These are phyloP conservation scores for Epinotia nisella DNA, from an alignment of 2,888 invertebrate genomes.

Conservation along the genomic window DNA sequence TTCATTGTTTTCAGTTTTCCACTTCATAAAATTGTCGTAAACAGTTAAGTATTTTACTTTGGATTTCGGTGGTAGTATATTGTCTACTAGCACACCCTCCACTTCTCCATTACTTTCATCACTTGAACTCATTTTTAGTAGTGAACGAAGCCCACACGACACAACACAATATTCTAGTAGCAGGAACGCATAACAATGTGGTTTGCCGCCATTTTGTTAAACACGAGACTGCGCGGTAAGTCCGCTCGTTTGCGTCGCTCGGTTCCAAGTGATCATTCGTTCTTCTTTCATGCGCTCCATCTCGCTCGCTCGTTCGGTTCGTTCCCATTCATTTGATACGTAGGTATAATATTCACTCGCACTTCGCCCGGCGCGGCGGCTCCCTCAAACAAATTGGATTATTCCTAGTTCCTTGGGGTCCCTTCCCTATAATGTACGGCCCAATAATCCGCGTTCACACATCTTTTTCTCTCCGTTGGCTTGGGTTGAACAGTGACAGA, in stretches of 20 bases:
- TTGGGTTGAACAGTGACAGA: no score
- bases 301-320: constrained; percentile 7
- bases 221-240: background rate
- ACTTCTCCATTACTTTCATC: constrained; percentile 18
- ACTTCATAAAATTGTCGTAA: constrained; percentile 39
- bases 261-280: constrained; percentile 15
- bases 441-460: no score
- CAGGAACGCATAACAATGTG: background rate
- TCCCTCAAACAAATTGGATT: background rate
- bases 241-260: constrained; percentile 4
- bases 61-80: constrained; percentile 7
- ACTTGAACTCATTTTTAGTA: constrained; percentile 17
- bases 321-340: constrained; percentile 5
- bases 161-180: background rate
- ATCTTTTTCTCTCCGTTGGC: no score
- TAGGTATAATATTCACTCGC: constrained; percentile 17
- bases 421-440: no score
- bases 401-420: no score
- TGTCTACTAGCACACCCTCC: constrained; percentile 14
- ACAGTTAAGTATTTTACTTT: constrained; percentile 15
- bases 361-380: background rate
- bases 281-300: constrained; percentile 16
- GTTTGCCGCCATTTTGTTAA: constrained; percentile 19
- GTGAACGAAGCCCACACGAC: background rate
- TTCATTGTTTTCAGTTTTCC: constrained; percentile 37